Conservation (phyloP, 2,113 vertebrate genomes). For the Cephalopholis sonnerati region DNA sequence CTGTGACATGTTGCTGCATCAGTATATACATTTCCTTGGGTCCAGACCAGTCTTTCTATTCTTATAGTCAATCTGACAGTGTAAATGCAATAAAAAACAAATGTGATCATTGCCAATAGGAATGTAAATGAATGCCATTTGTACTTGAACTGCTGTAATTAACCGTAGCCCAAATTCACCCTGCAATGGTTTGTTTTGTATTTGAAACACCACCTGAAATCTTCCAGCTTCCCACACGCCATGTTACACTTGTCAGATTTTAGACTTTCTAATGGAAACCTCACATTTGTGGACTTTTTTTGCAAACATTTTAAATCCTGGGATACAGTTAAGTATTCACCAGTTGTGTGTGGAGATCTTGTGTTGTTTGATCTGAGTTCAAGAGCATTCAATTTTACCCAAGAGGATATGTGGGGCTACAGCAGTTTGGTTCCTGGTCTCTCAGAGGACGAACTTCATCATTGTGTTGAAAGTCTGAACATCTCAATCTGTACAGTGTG, state of each 20-base stretch:
- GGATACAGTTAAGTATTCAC: background rate
- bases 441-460: background rate
- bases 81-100: background rate
- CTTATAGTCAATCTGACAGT: conserved; percentile 7
- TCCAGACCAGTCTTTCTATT: conserved; percentile 7
- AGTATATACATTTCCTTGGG: conserved; percentile 2
- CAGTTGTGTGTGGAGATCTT: background rate
- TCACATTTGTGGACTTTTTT: background rate
- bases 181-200: background rate
- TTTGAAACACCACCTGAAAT: background rate
- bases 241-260: background rate
- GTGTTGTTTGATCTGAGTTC: background rate
- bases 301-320: conserved; percentile 6
- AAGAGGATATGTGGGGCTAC: background rate
- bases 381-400: background rate
- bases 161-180: background rate
- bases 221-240: background rate
- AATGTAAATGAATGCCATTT: background rate
- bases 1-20: background rate
- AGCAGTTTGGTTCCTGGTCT: background rate
- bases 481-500: conserved; percentile 22
- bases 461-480: background rate
- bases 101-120: conserved; percentile 4
- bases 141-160: background rate
- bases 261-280: background rate